Evolutionary conservation across 2,888 invertebrate genomes (phyloP), one percentile per base, ranked within the genome.

Genomic region (Himalopsyche japonica): DNA sequence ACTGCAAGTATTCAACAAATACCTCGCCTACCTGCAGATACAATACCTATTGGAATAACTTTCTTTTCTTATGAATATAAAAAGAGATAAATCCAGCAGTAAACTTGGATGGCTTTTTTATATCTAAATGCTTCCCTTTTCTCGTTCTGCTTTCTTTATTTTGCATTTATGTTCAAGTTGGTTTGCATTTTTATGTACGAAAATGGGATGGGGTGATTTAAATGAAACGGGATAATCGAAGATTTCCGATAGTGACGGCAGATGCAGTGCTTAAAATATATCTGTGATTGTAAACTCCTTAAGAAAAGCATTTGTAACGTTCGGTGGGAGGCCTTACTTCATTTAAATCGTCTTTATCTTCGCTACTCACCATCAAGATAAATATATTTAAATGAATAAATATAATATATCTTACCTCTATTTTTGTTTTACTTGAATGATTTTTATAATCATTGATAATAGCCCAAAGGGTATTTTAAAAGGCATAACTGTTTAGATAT

Each of bases 201-300:
- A 81, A 84, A 80, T 82, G 80, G 85, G 85, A 86, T 83, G 83
- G 82, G 84, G 85, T 82, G 79, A 79, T 84, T 85, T 84, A 85
- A 85, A 86, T 86, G 85, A 86, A 84, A 82, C 81, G 76, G 85
- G 82, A 84, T 86, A 86, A 86, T 86, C 85, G 86, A 85, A 86
- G 84, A 84, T 81, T 84, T 85, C 85, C 86, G 85, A 83, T 81
- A 84, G 85, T 82, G 79, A 57, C 57, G 20, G 57, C 20, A 20
- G 20, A 57, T 57, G 81, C 80, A 34, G n/a, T 70, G 47, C 83
- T 30, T 76, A 76, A 81, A 81, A 49, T 80, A 20, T n/a, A 57
- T 7, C 57, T 20, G 1, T 57, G 57, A 20, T 57, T 20, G 10
- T 20, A 57, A 57, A 57, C 1, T 43, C 43, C 15, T 32, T 6